Base-by-base conservation (phyloP, 64 coral and sea anemone species). In the Montipora cactus region DNA sequence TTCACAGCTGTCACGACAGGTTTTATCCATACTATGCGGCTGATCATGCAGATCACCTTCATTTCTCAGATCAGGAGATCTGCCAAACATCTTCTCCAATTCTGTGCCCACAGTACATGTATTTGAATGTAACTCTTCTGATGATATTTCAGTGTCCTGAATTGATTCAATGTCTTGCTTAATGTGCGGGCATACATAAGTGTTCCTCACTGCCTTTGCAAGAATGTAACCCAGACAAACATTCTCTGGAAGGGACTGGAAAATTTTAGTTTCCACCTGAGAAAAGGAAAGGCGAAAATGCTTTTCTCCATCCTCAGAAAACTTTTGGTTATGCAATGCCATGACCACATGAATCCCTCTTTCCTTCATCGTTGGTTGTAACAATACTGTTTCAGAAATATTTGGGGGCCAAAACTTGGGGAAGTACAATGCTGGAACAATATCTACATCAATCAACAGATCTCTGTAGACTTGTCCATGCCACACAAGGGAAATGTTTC, bases 241-340 rank as follows among this genome's bases (percentile, higher is more conserved):
- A 66, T 83, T 22, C 28, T 14, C 80, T 45, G 80, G 80, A 83
- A 83, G 80, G 37, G 57, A 7, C 80, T 83, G 80, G 57, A 83
- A 83, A 0, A 83, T 19, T 67, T 11, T 25, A 47, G 80, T 83
- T 67, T 83, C 80, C 16, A 57, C 80, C 57, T 44, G 57, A 66
- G 80, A 83, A 15, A 83, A 83, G 5, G 80, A 83, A 16, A 83
- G 80, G 45, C 80, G 80, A 83, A 83, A 83, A 57, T 83, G 80
- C 2, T 83, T 83, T 83, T 83, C 80, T 66, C 80, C 59, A 83
- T 2, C 15, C 64, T 83, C 13, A 45, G 64, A 83, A 44, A 83
- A 83, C 9, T 23, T 45, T 66, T 45, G 55, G 9, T 25, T 22
- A 3, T 83, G 80, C 21, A 83, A 11, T 4, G 80, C 80, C 80